Evolutionary conservation across 2,888 invertebrate genomes (phyloP).

Genomic region (Tinea semifulvella): DNA sequence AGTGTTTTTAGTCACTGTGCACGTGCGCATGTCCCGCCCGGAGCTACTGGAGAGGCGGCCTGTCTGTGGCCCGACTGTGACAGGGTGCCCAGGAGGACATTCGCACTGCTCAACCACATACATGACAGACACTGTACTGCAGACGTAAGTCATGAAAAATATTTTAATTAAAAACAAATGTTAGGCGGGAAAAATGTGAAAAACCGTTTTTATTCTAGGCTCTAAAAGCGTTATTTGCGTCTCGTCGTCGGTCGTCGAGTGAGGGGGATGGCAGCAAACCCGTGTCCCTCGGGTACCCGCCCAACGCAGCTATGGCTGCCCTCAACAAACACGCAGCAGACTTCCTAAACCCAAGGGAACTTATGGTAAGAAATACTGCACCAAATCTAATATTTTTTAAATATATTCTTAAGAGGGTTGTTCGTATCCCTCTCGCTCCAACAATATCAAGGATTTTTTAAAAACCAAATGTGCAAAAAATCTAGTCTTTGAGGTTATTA

Average conservation of each 20-base stretch:
- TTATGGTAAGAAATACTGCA: conserved; percentile 73
- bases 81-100: conserved; percentile 86
- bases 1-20: conserved; percentile 91
- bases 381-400: too few species aligned
- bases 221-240: conserved; percentile 70
- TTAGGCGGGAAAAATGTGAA: too few species aligned
- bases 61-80: conserved; percentile 94
- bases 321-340: conserved; percentile 95
- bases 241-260: conserved; percentile 65
- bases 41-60: conserved; percentile 74
- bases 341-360: conserved; percentile 87
- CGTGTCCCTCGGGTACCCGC: conserved; percentile 82
- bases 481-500: too few species aligned
- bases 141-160: conserved; percentile 70
- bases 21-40: conserved; percentile 78
- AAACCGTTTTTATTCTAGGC: conserved; percentile 53
- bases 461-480: too few species aligned
- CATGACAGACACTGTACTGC: conserved; percentile 93
- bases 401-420: too few species aligned
- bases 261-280: conserved; percentile 64
- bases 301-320: conserved; percentile 96
- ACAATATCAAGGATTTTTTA: too few species aligned
- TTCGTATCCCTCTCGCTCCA: too few species aligned
- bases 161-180: too few species aligned
- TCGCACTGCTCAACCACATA: conserved; percentile 96